Evolutionary conservation across 2,888 invertebrate genomes (phyloP), one percentile per base, ranked within the genome.

Genomic region (Acanthacorydalis orientalis): DNA sequence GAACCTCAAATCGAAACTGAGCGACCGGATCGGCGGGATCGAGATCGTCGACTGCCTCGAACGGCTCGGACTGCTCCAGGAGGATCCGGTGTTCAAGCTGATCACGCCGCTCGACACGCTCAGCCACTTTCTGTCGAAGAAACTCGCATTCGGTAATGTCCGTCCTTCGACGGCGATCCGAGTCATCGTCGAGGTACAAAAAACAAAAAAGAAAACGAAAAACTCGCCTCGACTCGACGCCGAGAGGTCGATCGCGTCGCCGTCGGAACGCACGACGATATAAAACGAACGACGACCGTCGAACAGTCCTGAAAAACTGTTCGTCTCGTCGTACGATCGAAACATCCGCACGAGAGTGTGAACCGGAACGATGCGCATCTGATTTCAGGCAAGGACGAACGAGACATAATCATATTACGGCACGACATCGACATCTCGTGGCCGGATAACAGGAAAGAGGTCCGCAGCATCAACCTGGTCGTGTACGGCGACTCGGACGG

Each of bases 351-450:
- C n/a, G n/a, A n/a, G n/a, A n/a, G n/a, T n/a, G n/a, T n/a, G n/a
- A n/a, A n/a, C n/a, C n/a, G n/a, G n/a, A n/a, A n/a, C n/a, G n/a
- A n/a, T n/a, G 37, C n/a, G n/a, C n/a, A n/a, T n/a, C n/a, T n/a
- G n/a, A 44, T 71, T 75, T 55, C 55, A 77, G 78, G 72, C 50
- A 73, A 75, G 50, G 73, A 79, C 45, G 98, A 98, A 67, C 76
- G 95, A 0, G 98, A 98, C 69, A 70, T 99, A 55, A 86, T 99
- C 2, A 81, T 98, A 33, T 72, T 99, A 54, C 78, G 95, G 1
- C 97, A 98, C 63, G 89, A 96, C 59, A 73, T 99, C 43, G 87
- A 84, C 31, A 88, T 96, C 49, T 77, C 83, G 49, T 95, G 95
- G 91, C 86, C 89, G 3, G 89, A 93, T 60, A 83, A 83, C 15